A percentile compares a stretch with the other conserved stretches of the same genome.
phyloP scores from a whole-genome alignment of 2,888 invertebrate genomes.

The Serripes groenlandicus region DNA sequence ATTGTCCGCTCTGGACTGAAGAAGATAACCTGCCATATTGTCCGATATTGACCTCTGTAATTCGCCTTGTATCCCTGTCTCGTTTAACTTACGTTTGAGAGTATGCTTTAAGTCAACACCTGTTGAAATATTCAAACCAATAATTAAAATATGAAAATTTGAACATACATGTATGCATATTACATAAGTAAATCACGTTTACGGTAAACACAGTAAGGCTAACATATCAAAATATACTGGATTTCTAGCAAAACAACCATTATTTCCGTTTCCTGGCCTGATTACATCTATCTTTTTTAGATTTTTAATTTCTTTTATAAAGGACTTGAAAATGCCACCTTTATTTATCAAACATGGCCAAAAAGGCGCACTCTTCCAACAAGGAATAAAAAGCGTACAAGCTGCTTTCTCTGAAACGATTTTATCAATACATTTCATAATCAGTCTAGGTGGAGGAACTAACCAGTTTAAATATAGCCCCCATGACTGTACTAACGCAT shows the following conservation, averaged over 20 bases:
- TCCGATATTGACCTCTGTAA: background rate
- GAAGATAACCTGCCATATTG: background rate
- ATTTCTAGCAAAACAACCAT: conserved; percentile 1
- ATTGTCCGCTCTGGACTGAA: background rate
- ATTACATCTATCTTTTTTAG: background rate
- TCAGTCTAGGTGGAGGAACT: conserved; percentile 40
- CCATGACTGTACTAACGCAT: conserved; percentile 27
- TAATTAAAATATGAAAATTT: too few species aligned
- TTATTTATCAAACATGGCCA: conserved; percentile 19
- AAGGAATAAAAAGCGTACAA: conserved; percentile 33
- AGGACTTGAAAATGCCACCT: background rate
- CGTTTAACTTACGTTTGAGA: background rate
- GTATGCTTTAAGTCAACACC: conserved; percentile 27
- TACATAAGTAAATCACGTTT: background rate
- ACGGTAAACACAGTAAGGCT: too few species aligned
- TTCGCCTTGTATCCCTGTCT: background rate
- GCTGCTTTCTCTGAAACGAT: conserved; percentile 12
- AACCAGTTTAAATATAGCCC: conserved; percentile 21
- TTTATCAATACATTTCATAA: conserved; percentile 21
- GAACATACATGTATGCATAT: too few species aligned
- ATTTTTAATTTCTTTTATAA: background rate
- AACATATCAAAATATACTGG: conserved; percentile 5
- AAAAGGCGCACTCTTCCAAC: conserved; percentile 34
- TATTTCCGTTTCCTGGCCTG: background rate
- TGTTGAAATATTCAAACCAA: conserved; percentile 3